phyloP scores from a whole-genome alignment of 1,140 invertebrate genomes.

The Hermatobates lingyangjiaoensis region DNA sequence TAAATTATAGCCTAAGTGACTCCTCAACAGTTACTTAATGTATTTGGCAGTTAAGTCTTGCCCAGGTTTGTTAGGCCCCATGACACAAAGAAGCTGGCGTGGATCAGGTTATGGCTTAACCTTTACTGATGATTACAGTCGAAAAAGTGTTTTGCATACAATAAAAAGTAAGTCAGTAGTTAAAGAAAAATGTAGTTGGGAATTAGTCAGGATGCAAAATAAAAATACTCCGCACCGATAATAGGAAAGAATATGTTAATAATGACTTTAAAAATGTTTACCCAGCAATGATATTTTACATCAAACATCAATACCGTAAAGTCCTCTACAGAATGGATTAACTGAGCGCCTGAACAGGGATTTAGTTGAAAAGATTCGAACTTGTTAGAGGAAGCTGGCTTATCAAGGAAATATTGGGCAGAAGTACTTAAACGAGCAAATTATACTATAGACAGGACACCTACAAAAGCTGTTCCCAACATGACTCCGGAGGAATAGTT shows the following conservation, averaged over 20 bases:
- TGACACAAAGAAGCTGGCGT: slow-evolving; percentile 22
- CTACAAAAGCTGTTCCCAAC: too few species aligned
- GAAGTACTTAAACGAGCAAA: too few species aligned
- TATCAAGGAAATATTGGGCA: too few species aligned
- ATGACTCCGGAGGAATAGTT: too few species aligned
- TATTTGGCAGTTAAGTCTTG: not conserved
- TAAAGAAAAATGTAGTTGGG: not conserved
- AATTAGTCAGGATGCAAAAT: too few species aligned
- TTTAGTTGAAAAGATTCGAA: not conserved
- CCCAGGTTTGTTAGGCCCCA: slow-evolving; percentile 22
- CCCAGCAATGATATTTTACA: slow-evolving; percentile 2
- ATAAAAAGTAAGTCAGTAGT: slow-evolving; percentile 7
- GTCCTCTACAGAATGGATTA: slow-evolving; percentile 25
- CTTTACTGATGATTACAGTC: slow-evolving; percentile 26
- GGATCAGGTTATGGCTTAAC: slow-evolving; percentile 24
- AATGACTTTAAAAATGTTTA: not conserved
- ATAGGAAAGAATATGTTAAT: slow-evolving; percentile 21
- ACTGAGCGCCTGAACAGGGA: slow-evolving; percentile 20
- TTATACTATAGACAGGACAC: too few species aligned
- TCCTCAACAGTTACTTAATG: not conserved
- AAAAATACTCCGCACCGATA: slow-evolving; percentile 16
- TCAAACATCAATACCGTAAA: slow-evolving; percentile 17
- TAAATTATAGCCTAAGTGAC: not conserved
- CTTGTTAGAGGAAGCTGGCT: too few species aligned
- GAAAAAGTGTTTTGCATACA: slow-evolving; percentile 7